Percentiles rank a stretch among this genome's conserved stretches.
These are phyloP conservation scores for Hylaea fasciaria DNA, from an alignment of 2,888 invertebrate genomes.

Conservation along the genomic window DNA sequence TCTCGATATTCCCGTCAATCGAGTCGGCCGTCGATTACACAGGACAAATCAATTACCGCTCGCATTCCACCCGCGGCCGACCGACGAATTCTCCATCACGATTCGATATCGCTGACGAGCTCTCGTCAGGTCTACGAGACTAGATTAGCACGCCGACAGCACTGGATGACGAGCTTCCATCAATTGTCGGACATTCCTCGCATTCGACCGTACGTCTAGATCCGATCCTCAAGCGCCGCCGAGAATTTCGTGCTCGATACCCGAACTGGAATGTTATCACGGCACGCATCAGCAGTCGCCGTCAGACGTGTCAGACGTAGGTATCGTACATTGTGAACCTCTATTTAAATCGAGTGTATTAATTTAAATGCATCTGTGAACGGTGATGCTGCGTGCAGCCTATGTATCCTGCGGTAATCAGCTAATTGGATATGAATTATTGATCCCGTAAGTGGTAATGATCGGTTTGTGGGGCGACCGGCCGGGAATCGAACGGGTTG, in stretches of 20 bases:
- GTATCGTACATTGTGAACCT: slow-evolving; percentile 71
- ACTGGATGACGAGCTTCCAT: slow-evolving; percentile 75
- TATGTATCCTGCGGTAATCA: slow-evolving; percentile 67
- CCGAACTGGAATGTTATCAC: slow-evolving; percentile 81
- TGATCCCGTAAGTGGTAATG: slow-evolving; percentile 66
- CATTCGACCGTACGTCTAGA: slow-evolving; percentile 73
- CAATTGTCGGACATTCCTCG: slow-evolving; percentile 75
- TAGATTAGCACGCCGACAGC: slow-evolving; percentile 69
- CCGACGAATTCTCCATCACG: slow-evolving; percentile 82
- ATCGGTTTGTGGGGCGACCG: slow-evolving; percentile 57
- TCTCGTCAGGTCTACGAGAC: slow-evolving; percentile 56
- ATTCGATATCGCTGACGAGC: slow-evolving; percentile 75
- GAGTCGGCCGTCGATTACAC: slow-evolving; percentile 75
- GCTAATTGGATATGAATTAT: slow-evolving; percentile 77
- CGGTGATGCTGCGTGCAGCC: slow-evolving; percentile 50
- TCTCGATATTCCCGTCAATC: slow-evolving; percentile 77
- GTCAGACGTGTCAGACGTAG: slow-evolving; percentile 71
- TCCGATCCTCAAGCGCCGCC: slow-evolving; percentile 69
- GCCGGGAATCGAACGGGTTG: slow-evolving; percentile 52
- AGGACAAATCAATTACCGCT: slow-evolving; percentile 83
- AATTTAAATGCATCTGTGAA: slow-evolving; percentile 63
- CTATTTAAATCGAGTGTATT: slow-evolving; percentile 72
- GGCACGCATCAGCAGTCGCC: slow-evolving; percentile 72
- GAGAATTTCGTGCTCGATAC: slow-evolving; percentile 79
- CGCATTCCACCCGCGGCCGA: slow-evolving; percentile 76